A percentile compares a stretch with the other conserved stretches of the same genome.
Conservation (phyloP, 2,888 invertebrate genomes). For the Zygaena filipendulae region DNA sequence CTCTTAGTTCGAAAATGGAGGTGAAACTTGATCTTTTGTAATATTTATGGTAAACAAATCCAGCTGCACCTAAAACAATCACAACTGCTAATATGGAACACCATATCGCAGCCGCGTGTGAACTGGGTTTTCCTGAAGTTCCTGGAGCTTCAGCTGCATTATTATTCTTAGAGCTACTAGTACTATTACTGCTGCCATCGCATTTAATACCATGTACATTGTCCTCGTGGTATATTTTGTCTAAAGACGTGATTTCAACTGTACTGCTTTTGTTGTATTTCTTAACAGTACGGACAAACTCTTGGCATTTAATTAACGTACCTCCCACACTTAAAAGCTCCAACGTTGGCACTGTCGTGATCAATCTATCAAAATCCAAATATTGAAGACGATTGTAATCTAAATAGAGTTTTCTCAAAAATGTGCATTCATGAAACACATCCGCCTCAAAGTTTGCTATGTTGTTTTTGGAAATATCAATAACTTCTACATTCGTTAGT, state of each 20-base stretch:
- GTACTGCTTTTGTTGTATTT: conserved; percentile 25
- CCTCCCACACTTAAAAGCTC: conserved; percentile 44
- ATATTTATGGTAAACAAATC: too few species aligned
- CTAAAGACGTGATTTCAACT: conserved; percentile 42
- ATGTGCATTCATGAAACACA: conserved; percentile 38
- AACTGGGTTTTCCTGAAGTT: conserved; percentile 10
- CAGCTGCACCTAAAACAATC: conserved; percentile 16
- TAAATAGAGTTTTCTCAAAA: conserved; percentile 31
- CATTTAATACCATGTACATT: conserved; percentile 54
- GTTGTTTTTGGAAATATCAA: conserved; percentile 30
- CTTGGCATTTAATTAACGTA: conserved; percentile 46
- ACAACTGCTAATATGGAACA: conserved; percentile 23
- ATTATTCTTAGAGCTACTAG: too few species aligned
- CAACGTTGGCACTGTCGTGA: conserved; percentile 31
- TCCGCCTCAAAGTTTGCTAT: conserved; percentile 38
- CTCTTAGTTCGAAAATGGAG: too few species aligned
- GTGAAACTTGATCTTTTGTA: too few species aligned
- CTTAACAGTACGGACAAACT: conserved; percentile 36
- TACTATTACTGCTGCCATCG: conserved; percentile 33
- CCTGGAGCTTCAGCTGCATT: too few species aligned
- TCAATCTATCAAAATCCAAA: conserved; percentile 37
- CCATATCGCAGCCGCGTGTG: too few species aligned
- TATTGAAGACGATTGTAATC: conserved; percentile 30
- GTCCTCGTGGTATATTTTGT: conserved; percentile 52
- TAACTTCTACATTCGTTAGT: conserved; percentile 24